phyloP scores from a whole-genome alignment of 2,888 invertebrate genomes.

The Drosophila seclusa region DNA sequence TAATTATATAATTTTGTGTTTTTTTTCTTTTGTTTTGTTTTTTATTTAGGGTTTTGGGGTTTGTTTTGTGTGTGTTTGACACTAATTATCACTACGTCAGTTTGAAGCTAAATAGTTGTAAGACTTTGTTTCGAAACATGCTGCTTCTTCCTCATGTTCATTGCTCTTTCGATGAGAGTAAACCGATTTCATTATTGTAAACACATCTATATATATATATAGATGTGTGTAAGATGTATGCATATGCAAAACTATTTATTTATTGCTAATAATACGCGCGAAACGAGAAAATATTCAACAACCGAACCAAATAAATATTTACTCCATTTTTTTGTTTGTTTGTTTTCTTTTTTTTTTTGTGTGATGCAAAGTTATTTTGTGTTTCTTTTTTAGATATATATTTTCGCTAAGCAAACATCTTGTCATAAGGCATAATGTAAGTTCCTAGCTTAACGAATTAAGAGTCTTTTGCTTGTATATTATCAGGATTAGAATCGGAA shows the following conservation, averaged over 20 bases:
- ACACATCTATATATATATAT: conserved; percentile 14
- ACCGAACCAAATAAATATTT: conserved; percentile 53
- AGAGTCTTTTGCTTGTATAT: conserved; percentile 45
- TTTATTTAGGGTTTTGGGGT: conserved; percentile 20
- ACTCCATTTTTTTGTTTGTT: background rate
- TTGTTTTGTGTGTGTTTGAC: conserved; percentile 77
- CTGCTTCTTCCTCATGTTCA: conserved; percentile 44
- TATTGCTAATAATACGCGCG: conserved; percentile 77
- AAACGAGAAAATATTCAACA: conserved; percentile 46
- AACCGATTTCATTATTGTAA: conserved; percentile 51
- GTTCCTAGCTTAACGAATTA: conserved; percentile 45
- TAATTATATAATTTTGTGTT: conserved; percentile 20
- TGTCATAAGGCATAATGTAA: conserved; percentile 51
- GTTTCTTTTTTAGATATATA: conserved; percentile 30
- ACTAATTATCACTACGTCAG: conserved; percentile 80
- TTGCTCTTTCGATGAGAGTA: conserved; percentile 61
- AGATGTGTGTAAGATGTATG: conserved; percentile 25
- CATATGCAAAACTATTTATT: conserved; percentile 46
- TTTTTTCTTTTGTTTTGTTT: conserved; percentile 11
- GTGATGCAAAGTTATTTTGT: conserved; percentile 25
- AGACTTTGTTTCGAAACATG: conserved; percentile 38
- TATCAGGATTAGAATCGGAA: conserved; percentile 15
- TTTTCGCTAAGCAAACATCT: conserved; percentile 52
- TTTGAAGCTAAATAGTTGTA: conserved; percentile 72
- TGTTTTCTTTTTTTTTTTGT: conserved; percentile 1